These are phyloP conservation scores for Pissodes strobi DNA, from an alignment of 1,140 invertebrate species.

Conservation along the genomic window DNA sequence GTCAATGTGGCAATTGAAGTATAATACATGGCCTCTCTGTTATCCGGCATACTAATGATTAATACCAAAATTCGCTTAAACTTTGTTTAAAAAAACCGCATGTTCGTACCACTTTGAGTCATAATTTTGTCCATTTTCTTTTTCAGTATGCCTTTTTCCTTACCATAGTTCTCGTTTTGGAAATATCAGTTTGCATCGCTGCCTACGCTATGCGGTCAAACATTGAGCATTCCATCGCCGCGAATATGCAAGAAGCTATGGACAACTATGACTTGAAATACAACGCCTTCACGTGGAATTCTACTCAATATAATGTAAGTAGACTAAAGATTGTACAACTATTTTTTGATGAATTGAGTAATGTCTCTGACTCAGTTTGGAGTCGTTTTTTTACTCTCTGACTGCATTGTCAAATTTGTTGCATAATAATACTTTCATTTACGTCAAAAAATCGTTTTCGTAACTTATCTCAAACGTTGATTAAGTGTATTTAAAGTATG, in stretches of 20 bases:
- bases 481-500: no score
- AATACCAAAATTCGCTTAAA: neutral
- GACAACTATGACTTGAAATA: constrained; percentile 57
- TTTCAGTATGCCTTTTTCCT: constrained; percentile 81
- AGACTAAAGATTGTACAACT: neutral
- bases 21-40: no score
- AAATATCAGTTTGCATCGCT: constrained; percentile 79
- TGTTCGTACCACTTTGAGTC: neutral
- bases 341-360: no score
- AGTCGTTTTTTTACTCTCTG: no score
- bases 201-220: constrained; percentile 73
- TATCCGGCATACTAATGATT: neutral
- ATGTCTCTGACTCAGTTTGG: no score
- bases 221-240: constrained; percentile 61
- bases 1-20: no score
- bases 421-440: no score
- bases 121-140: constrained; percentile 31
- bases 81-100: neutral
- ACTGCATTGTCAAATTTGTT: no score
- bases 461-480: no score
- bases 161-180: constrained; percentile 76
- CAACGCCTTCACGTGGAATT: constrained; percentile 34
- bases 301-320: constrained; percentile 40
- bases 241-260: constrained; percentile 64
- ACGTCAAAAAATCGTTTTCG: no score